Evolutionary conservation across 2,888 invertebrate species (phyloP).

Genomic region (Nysson spinosus): DNA sequence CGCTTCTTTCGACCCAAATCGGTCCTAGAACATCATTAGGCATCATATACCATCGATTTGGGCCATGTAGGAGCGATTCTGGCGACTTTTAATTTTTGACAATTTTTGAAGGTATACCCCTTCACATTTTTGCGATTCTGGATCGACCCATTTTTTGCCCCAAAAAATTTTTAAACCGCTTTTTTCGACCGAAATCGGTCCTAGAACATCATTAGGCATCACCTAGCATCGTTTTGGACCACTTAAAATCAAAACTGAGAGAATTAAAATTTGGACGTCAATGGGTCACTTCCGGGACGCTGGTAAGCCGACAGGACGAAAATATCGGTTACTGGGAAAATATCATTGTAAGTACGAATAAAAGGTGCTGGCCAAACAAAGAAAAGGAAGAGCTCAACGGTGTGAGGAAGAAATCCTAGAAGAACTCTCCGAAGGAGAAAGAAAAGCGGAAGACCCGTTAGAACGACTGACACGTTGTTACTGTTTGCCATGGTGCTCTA

Average conservation of each 20-base stretch:
- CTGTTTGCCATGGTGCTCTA: constrained; percentile 63
- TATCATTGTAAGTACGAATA: constrained; percentile 8
- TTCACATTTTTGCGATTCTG: too few species aligned
- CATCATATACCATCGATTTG: too few species aligned
- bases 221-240: too few species aligned
- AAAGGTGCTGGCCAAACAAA: constrained; percentile 12
- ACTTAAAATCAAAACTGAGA: not conserved
- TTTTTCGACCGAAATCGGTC: too few species aligned
- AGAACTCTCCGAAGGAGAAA: constrained; percentile 30
- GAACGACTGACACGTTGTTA: constrained; percentile 73
- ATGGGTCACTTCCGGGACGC: constrained; percentile 38
- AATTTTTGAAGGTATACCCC: too few species aligned
- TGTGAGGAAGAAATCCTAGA: constrained; percentile 9
- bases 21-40: too few species aligned
- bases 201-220: too few species aligned
- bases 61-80: too few species aligned
- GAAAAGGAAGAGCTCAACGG: constrained; percentile 9
- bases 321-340: constrained; percentile 34
- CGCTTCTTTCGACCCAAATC: too few species aligned
- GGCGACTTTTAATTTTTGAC: too few species aligned
- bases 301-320: constrained; percentile 24
- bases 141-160: too few species aligned
- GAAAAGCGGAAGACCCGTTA: constrained; percentile 69
- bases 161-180: too few species aligned
- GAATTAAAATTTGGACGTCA: constrained; percentile 3